Percentiles rank a stretch among this genome's conserved stretches.
These are phyloP conservation scores for Diabrotica undecimpunctata DNA, from an alignment of 1,140 invertebrate species.

Conservation along the genomic window DNA sequence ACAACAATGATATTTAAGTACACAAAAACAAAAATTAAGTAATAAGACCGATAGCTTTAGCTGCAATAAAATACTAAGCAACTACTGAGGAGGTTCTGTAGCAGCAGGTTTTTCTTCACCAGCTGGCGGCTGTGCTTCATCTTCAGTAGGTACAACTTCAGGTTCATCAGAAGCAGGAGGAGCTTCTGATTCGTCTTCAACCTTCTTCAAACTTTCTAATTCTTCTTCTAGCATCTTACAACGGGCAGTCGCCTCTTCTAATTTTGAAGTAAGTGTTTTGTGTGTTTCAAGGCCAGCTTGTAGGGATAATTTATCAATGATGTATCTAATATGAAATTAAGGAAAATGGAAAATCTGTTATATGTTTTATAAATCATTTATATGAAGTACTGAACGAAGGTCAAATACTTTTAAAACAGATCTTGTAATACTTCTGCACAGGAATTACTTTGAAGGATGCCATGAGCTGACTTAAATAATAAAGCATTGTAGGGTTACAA, in stretches of 20 bases:
- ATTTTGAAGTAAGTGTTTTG: constrained; percentile 50
- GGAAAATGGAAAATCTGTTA: constrained; percentile 6
- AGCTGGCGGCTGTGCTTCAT: not conserved
- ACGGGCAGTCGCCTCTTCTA: constrained; percentile 55
- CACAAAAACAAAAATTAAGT: too few species aligned
- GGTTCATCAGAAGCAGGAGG: constrained; percentile 13
- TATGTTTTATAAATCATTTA: not conserved
- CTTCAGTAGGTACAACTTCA: not conserved
- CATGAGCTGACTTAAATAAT: too few species aligned
- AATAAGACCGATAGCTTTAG: too few species aligned
- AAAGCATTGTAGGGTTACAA: too few species aligned
- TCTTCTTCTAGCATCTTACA: constrained; percentile 59
- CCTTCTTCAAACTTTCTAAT: constrained; percentile 50
- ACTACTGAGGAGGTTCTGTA: not conserved
- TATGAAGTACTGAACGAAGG: too few species aligned
- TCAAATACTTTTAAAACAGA: too few species aligned
- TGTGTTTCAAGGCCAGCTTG: constrained; percentile 41
- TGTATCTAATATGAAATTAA: constrained; percentile 45
- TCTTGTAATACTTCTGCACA: not conserved
- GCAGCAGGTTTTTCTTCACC: not conserved
- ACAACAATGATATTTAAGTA: too few species aligned
- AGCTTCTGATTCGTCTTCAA: constrained; percentile 40
- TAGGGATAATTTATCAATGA: constrained; percentile 50
- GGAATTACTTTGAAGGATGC: not conserved
- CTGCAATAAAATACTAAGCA: too few species aligned